Conservation (phyloP, 1,140 invertebrate species). For the Dendrolimus kikuchii region DNA sequence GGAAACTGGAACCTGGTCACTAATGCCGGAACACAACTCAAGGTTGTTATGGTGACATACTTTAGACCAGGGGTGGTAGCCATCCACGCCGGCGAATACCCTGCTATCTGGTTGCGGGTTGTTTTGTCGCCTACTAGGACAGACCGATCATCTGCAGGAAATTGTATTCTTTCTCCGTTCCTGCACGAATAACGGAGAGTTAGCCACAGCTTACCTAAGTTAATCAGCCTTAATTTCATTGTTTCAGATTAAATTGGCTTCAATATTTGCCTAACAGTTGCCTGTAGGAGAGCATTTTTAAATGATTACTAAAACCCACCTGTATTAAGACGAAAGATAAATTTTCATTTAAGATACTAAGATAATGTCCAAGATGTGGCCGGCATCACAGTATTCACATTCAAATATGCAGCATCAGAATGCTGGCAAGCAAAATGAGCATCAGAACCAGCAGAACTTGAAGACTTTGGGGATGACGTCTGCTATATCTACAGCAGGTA, state of each 20-base stretch:
- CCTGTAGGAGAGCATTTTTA: slow-evolving; percentile 17
- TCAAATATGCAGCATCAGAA: slow-evolving; percentile 42
- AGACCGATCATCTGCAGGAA: too few species aligned
- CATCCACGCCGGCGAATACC: too few species aligned
- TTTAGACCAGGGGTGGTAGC: too few species aligned
- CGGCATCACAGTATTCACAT: slow-evolving; percentile 61
- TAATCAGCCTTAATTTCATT: background rate
- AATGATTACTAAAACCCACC: slow-evolving; percentile 27
- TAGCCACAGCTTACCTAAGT: too few species aligned
- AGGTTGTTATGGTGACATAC: too few species aligned
- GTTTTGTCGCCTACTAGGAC: too few species aligned
- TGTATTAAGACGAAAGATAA: slow-evolving; percentile 3
- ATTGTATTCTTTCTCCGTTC: too few species aligned
- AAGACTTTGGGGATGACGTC: slow-evolving; percentile 90
- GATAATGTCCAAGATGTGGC: slow-evolving; percentile 58
- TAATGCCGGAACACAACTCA: too few species aligned
- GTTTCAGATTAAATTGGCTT: slow-evolving; percentile 6
- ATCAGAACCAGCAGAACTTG: slow-evolving; percentile 60
- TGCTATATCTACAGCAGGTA: slow-evolving; percentile 88
- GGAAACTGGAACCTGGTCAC: too few species aligned
- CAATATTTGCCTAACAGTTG: slow-evolving; percentile 14
- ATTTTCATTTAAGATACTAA: background rate
- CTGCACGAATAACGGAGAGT: too few species aligned
- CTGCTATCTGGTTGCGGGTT: too few species aligned
- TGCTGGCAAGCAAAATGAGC: slow-evolving; percentile 43